Evolutionary conservation across 2,113 vertebrate species (phyloP).

Genomic region (Callipepla squamata): DNA sequence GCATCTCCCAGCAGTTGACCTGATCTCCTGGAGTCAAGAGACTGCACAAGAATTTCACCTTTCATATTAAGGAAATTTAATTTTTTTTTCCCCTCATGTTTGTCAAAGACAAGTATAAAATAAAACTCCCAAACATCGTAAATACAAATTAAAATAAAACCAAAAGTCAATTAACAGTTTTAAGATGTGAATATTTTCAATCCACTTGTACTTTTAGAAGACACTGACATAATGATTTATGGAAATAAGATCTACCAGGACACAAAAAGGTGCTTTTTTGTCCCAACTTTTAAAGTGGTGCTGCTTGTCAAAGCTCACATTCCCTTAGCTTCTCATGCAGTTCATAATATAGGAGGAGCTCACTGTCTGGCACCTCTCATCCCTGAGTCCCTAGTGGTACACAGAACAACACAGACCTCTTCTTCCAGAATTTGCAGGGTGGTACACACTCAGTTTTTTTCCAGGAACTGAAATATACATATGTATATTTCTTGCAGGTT

Average conservation of each 20-base stretch:
- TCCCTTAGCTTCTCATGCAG: neutral
- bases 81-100: neutral
- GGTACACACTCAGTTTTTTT: neutral
- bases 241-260: neutral
- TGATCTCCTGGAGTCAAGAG: neutral
- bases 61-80: neutral
- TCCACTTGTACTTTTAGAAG: neutral
- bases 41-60: neutral
- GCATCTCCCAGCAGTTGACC: fast-evolving
- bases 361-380: neutral
- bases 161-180: neutral
- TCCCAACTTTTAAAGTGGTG: neutral
- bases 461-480: neutral
- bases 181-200: neutral
- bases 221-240: neutral
- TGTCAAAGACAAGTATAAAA: neutral
- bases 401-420: neutral
- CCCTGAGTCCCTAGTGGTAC: neutral
- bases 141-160: neutral
- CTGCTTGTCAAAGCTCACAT: neutral
- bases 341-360: neutral
- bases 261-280: neutral
- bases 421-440: neutral
- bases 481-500: neutral
- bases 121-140: neutral